Conservation (phyloP, 2,888 invertebrate species). For the Stenodera caucasica region DNA sequence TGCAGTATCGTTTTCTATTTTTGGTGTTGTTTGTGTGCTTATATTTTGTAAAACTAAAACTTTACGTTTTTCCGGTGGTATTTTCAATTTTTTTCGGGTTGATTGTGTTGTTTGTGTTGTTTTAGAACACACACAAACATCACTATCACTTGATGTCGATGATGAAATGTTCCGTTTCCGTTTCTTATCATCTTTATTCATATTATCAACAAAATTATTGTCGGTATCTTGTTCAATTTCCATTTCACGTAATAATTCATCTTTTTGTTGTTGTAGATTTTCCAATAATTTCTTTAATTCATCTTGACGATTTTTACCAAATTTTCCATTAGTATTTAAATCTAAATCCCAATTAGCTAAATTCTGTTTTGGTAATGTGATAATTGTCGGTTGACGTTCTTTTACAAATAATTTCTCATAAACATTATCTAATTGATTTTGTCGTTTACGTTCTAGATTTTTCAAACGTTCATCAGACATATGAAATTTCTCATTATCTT, state of each 20-base stretch:
- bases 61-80: constrained; percentile 20
- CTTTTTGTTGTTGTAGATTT: constrained; percentile 50
- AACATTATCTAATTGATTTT: constrained; percentile 59
- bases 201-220: constrained; percentile 30
- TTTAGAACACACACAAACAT: not conserved
- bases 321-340: constrained; percentile 29
- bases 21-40: constrained; percentile 53
- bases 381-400: constrained; percentile 39
- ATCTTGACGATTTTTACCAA: constrained; percentile 34
- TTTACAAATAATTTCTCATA: constrained; percentile 54
- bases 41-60: constrained; percentile 48
- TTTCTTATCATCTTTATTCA: constrained; percentile 18
- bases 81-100: constrained; percentile 14
- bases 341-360: constrained; percentile 38
- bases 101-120: constrained; percentile 11
- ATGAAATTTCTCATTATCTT: constrained; percentile 51
- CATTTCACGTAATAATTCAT: constrained; percentile 51
- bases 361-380: constrained; percentile 43
- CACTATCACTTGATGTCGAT: not conserved
- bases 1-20: constrained; percentile 17
- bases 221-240: constrained; percentile 43
- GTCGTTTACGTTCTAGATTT: constrained; percentile 54
- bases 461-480: constrained; percentile 55
- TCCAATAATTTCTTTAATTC: constrained; percentile 49
- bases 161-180: constrained; percentile 19